Evolutionary conservation across 2,888 invertebrate genomes (phyloP), one percentile per base, ranked within the genome.

Genomic region (Drosophila fungiperda): DNA sequence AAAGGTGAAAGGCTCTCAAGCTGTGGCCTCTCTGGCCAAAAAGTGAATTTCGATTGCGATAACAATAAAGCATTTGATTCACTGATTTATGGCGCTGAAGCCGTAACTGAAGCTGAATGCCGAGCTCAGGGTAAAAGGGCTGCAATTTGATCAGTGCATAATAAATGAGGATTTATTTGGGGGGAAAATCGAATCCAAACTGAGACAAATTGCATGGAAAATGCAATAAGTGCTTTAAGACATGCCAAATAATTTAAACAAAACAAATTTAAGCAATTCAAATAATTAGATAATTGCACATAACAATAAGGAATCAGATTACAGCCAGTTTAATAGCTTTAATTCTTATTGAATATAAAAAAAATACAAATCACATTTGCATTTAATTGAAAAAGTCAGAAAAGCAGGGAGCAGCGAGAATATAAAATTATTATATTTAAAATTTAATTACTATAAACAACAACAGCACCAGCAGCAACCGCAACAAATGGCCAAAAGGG

Each of bases 1-100:
- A 87, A 87, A 90, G 87, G 87, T 87, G 90, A 87, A 87, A 87
- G 87, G 87, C 88, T 73, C 52, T 45, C 20, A 4, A 29, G 20
- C 40, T n/a, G 11, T 8, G 26, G 45, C 45, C 45, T 23, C 23
- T 59, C 55, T 5, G 36, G 29, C 49, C 32, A 35, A 59, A 74
- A 62, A n/a, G 59, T 50, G 48, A 76, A 66, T 72, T 71, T 76
- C 74, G 45, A 64, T 49, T 70, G 67, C 83, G 87, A 87, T 86
- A 89, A 87, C 85, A 89, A 84, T 76, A 68, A 76, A 78, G 85
- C 82, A 84, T 80, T 86, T 86, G 71, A 68, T 71, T 87, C 68
- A 59, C 85, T 86, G 87, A 86, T 89, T 86, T 86, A 83, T 85
- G 66, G 82, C 68, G 65, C 66, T 52, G 23, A 36, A 20, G 42